Conservation (phyloP, 2,113 vertebrate species). For the Xiphias gladius region DNA sequence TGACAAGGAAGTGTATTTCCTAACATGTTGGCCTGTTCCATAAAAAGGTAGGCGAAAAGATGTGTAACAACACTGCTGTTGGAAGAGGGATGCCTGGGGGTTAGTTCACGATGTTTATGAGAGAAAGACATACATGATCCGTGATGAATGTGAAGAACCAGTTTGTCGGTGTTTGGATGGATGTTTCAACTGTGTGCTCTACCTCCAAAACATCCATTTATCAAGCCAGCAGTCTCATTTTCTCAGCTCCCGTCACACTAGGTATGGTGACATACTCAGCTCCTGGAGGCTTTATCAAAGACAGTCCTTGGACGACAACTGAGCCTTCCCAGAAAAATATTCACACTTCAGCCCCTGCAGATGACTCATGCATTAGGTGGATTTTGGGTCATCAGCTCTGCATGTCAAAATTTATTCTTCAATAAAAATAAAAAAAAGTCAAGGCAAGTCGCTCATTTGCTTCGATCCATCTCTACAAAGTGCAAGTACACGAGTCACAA, state of each 20-base stretch:
- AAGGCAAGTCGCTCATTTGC: slow-evolving; percentile 74
- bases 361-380: slow-evolving; percentile 35
- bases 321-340: slow-evolving; percentile 17
- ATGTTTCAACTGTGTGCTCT: neutral
- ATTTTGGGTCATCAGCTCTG: slow-evolving; percentile 50
- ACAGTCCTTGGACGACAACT: neutral
- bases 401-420: slow-evolving; percentile 60
- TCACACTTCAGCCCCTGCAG: slow-evolving; percentile 40
- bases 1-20: neutral
- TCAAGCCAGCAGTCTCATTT: slow-evolving; percentile 1
- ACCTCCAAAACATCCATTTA: slow-evolving; percentile 8
- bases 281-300: slow-evolving; percentile 7
- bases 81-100: neutral
- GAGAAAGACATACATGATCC: neutral
- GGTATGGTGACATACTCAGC: neutral
- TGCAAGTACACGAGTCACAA: slow-evolving; percentile 81
- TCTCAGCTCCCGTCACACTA: neutral
- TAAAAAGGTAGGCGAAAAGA: neutral
- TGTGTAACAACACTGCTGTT: neutral
- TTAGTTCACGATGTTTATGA: neutral
- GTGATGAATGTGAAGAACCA: neutral
- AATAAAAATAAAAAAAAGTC: slow-evolving; percentile 60
- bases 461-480: slow-evolving; percentile 79
- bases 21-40: neutral
- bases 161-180: neutral